A percentile compares a stretch with the other conserved stretches of the same genome.
phyloP scores from a whole-genome alignment of 2,888 invertebrate species.

The Nineta flava region DNA sequence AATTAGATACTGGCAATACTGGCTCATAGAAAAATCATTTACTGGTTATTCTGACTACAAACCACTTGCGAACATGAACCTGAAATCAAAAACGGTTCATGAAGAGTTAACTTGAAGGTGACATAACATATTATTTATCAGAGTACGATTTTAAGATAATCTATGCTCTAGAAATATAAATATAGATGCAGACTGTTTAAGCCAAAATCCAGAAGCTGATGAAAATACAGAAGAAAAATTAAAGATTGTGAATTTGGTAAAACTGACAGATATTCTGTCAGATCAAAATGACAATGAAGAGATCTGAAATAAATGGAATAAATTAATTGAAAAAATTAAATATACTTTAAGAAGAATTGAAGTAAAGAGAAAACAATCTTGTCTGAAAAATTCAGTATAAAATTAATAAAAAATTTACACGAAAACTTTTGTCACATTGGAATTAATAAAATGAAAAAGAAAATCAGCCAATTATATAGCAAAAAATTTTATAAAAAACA shows the following conservation, averaged over 20 bases:
- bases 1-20: neutral
- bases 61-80: neutral
- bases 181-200: neutral
- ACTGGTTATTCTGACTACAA: neutral
- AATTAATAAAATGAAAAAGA: neutral
- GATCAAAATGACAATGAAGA: neutral
- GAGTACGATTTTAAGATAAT: neutral
- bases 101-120: too few species aligned
- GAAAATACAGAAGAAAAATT: neutral
- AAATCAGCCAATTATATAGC: neutral
- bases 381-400: neutral
- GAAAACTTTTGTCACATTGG: neutral
- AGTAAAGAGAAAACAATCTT: neutral
- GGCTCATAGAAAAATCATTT: neutral
- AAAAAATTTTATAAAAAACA: neutral
- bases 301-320: neutral
- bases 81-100: too few species aligned
- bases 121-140: neutral
- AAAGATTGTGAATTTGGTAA: neutral
- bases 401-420: neutral
- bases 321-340: neutral
- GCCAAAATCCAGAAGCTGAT: neutral
- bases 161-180: neutral
- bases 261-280: neutral
- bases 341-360: neutral